These are phyloP conservation scores for Anguilla obscura DNA, from an alignment of 2,797 vertebrate genomes.

Conservation along the genomic window DNA sequence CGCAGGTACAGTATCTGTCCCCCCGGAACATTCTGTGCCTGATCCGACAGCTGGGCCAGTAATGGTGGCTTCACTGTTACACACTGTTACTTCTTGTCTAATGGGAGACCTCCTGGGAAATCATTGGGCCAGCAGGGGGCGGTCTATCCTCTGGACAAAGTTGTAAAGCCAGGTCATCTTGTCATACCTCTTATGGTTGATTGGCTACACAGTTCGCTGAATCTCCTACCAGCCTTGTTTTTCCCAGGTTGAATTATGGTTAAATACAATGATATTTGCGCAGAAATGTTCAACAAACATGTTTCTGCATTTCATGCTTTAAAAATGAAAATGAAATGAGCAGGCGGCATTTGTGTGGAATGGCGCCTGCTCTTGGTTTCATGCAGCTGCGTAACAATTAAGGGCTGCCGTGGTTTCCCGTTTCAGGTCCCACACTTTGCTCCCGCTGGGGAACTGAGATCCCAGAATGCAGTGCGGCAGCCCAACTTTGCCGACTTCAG, in stretches of 20 bases:
- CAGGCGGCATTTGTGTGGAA: background rate
- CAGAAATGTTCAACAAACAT: background rate
- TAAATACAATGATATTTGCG: background rate
- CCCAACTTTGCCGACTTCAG: conserved; percentile 72
- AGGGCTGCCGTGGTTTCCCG: background rate
- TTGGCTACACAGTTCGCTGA: background rate
- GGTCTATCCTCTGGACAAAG: background rate
- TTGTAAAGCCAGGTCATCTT: background rate
- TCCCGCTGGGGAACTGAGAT: conserved; percentile 52
- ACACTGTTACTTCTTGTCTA: background rate
- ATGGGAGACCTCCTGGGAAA: background rate
- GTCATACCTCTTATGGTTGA: background rate
- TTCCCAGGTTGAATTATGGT: background rate
- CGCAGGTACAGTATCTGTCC: conserved; percentile 75
- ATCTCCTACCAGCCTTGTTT: background rate
- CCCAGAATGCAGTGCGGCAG: conserved; percentile 63
- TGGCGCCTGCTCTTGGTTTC: background rate
- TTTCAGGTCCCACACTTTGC: conserved; percentile 65
- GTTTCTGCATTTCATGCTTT: background rate
- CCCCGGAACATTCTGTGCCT: background rate
- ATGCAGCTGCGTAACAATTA: background rate
- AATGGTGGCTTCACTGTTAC: background rate
- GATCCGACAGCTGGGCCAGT: background rate
- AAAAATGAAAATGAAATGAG: background rate
- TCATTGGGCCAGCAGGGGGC: background rate